Evolutionary conservation across 2,113 vertebrate species (phyloP), one percentile per base, ranked within the genome.

Genomic region (Labrus mixtus): DNA sequence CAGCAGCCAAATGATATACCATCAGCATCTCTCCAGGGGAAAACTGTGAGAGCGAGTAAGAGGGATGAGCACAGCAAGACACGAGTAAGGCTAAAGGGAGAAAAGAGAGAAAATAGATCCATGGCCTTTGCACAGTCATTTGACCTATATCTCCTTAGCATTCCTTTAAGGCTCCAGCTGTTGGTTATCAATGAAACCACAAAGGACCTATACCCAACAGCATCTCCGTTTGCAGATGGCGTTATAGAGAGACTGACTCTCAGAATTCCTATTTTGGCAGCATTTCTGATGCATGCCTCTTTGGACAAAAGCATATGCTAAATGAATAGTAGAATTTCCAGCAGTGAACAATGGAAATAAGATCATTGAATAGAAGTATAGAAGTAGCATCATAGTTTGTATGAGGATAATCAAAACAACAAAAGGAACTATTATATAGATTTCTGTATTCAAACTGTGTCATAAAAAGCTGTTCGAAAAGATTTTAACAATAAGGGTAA

Each of bases 1-100:
- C 83, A 78, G 75, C 58, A 77, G 79, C 74, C 74, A 77, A 78
- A 83, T 83, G 50, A 85, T 71, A 72, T 46, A 77, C 55, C 60
- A 78, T 80, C 56, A 85, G 70, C 64, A 73, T 70, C 55, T 80
- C 77, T 82, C 77, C 20, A 12, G 84, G 45, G 72, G 23, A 50
- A 66, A 36, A 41, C 33, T 46, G 68, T 23, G 39, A 53, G 70
- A 71, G 63, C 37, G 10, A 56, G 81, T 45, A 29, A 60, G 53
- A 76, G 56, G 51, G 29, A 77, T 54, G 67, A 80, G 62, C n/a
- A 17, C 9, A 16, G 71, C 39, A 29, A 55, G 48, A 76, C n/a
- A 54, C 56, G 50, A 82, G 25, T 51, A 4, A 64, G 60, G 63
- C 71, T 17, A 13, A 51, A n/a, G 73, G 73, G 59, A 53, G 13